Evolutionary conservation across 2,888 invertebrate genomes (phyloP).

Genomic region (Dioctria linearis): DNA sequence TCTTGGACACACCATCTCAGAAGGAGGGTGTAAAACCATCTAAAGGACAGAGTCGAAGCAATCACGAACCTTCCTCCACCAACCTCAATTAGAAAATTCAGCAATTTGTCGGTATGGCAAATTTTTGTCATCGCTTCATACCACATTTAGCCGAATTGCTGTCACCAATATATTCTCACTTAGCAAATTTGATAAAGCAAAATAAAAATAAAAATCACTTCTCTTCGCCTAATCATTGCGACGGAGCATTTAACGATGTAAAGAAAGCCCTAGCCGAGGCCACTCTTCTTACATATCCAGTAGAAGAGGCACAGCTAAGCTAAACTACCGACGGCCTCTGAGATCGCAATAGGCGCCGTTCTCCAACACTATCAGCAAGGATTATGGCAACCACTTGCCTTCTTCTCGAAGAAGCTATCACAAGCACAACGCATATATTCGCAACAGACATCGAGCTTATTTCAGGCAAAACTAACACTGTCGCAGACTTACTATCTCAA

Average conservation of each 20-base stretch:
- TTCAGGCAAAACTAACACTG: no score
- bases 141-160: constrained; percentile 12
- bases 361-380: constrained; percentile 63
- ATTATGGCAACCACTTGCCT: constrained; percentile 63
- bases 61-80: neutral
- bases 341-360: constrained; percentile 66
- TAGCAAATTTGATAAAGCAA: neutral
- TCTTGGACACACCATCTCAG: constrained; percentile 24
- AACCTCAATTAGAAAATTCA: constrained; percentile 29
- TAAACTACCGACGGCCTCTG: constrained; percentile 64
- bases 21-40: constrained; percentile 19
- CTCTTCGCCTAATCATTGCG: neutral
- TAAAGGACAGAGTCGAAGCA: neutral
- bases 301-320: constrained; percentile 60
- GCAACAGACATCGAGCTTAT: no score
- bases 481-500: no score
- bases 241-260: neutral
- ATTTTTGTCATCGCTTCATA: no score
- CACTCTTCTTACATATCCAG: constrained; percentile 65
- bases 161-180: constrained; percentile 10
- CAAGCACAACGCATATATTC: neutral
- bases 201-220: constrained; percentile 10
- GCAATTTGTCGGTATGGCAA: constrained; percentile 46
- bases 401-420: neutral
- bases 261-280: constrained; percentile 56